phyloP scores from a whole-genome alignment of 2,113 vertebrate species.

The Peromyscus maniculatus region DNA sequence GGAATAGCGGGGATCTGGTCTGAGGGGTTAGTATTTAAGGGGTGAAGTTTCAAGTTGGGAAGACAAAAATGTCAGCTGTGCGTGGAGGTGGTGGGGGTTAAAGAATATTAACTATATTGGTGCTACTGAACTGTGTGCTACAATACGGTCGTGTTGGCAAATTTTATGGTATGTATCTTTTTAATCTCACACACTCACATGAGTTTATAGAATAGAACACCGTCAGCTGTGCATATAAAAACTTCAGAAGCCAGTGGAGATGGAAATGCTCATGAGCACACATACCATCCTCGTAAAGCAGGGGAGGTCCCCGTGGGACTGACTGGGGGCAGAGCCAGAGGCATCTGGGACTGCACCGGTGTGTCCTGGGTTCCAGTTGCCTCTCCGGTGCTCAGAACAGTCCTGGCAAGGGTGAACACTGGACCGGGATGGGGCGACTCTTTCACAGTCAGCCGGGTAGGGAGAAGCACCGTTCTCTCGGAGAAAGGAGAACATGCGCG shows the following conservation, averaged over 20 bases:
- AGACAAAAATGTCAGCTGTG: not conserved
- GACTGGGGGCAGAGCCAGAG: not conserved
- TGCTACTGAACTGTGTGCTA: not conserved
- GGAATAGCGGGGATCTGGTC: not conserved
- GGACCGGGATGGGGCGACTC: not conserved
- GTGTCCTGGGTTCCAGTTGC: not conserved
- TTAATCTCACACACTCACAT: not conserved
- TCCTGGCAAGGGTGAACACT: not conserved
- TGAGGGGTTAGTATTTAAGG: not conserved
- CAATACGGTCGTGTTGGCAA: not conserved
- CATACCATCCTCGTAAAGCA: not conserved
- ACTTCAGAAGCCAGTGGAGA: not conserved
- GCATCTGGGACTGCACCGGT: not conserved
- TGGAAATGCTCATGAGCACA: not conserved
- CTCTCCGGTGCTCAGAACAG: not conserved
- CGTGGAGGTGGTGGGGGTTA: not conserved
- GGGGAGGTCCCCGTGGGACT: too few relatives aligned
- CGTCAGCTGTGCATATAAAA: not conserved
- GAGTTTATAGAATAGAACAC: not conserved
- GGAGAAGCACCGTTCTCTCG: slow-evolving; percentile 55
- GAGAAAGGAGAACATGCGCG: slow-evolving; percentile 71
- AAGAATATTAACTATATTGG: not conserved
- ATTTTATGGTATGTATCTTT: not conserved
- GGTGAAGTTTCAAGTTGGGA: not conserved
- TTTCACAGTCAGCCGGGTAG: slow-evolving; percentile 60